Evolutionary conservation across 2,797 vertebrate species (phyloP).

Genomic region (Cyclopterus lumpus): DNA sequence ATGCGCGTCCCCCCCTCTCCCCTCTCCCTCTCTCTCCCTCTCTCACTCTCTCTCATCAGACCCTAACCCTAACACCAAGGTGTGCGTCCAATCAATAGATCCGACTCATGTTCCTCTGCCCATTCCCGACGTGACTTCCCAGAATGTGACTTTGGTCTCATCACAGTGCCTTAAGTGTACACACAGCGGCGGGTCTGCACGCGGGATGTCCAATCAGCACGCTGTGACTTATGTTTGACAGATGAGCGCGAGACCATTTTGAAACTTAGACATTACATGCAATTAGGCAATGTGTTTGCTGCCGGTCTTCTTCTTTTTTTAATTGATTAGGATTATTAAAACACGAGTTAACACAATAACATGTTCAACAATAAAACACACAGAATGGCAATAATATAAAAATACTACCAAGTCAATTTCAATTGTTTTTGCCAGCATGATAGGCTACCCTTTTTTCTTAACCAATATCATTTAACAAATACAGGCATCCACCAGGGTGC

Average conservation of each 20-base stretch:
- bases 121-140: constrained; percentile 61
- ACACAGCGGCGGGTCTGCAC: constrained; percentile 46
- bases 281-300: neutral
- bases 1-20: neutral
- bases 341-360: neutral
- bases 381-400: neutral
- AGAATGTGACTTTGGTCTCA: constrained; percentile 61
- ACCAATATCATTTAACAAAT: constrained; percentile 8
- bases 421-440: constrained; percentile 1
- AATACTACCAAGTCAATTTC: neutral
- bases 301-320: neutral
- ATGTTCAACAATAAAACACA: neutral
- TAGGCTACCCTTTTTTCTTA: constrained; percentile 2
- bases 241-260: constrained; percentile 14
- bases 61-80: constrained; percentile 30
- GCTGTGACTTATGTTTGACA: constrained; percentile 29
- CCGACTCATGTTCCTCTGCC: constrained; percentile 14
- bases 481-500: constrained; percentile 31
- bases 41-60: neutral
- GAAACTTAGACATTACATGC: constrained; percentile 2
- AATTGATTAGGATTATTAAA: neutral
- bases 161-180: constrained; percentile 49
- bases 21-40: neutral
- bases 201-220: constrained; percentile 51
- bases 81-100: constrained; percentile 47